Conservation (phyloP, 2,113 vertebrate species). For the Anolis sagrei region DNA sequence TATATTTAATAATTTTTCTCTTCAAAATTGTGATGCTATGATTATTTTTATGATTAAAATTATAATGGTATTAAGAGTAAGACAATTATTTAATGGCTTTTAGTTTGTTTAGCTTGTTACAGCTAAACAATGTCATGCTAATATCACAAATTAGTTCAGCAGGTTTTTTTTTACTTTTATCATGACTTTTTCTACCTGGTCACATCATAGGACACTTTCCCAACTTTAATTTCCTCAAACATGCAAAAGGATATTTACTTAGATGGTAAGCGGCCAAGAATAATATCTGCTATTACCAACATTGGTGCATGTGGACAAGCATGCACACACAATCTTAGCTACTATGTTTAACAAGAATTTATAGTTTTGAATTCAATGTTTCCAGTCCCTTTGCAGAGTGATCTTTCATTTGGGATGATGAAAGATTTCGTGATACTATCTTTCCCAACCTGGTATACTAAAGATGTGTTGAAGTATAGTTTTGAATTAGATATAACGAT, state of each 20-base stretch:
- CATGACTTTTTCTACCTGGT: conserved; percentile 1
- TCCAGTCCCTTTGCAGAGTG: background rate
- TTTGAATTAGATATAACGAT: no score
- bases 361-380: background rate
- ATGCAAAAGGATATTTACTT: background rate
- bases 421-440: background rate
- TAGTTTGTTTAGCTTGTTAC: conserved; percentile 3
- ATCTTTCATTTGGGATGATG: background rate
- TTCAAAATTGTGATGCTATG: background rate
- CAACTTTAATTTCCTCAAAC: background rate
- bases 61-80: conserved; percentile 2
- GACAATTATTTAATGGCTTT: conserved; percentile 1
- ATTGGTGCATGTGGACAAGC: no score
- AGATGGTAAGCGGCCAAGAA: background rate
- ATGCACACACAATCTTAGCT: background rate
- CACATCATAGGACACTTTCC: background rate
- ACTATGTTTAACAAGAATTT: background rate
- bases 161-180: background rate
- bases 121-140: background rate
- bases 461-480: no score
- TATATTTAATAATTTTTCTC: background rate
- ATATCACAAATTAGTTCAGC: background rate
- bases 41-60: conserved; percentile 21
- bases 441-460: no score
- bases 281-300: background rate